Evolutionary conservation across 2,797 vertebrate genomes (phyloP), one percentile per base, ranked within the genome.

Genomic region (Allobates femoralis): DNA sequence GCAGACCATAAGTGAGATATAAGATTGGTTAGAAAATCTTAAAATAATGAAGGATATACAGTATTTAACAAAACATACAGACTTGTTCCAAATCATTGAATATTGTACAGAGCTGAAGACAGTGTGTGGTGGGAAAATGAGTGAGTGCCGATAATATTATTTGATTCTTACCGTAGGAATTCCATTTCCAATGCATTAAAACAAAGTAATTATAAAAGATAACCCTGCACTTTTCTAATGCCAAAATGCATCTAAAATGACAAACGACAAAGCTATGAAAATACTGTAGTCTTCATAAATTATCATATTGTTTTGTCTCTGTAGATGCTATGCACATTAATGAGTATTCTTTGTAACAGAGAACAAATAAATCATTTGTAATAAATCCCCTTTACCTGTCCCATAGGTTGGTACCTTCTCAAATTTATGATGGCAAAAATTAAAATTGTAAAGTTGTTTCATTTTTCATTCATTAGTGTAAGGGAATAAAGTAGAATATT

Each of bases 1-100:
- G 30, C 2, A 71, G n/a, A n/a, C 16, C 21, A 37, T 69, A 10
- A 34, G 37, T 71, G 15, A 41, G 34, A 41, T 41, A 46, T 1
- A n/a, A 11, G 34, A 71, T 71, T 23, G 67, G 34, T 71, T 71
- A 37, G 55, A 58, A 60, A 78, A 78, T 34, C 6, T 60, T 41
- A n/a, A 41, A 71, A 4, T n/a, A 10, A 78, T 58, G 76, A 78
- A 78, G 76, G 76, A 78, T 2, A 60, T 56, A 37, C 8, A 77
- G 32, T 37, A 34, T 76, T 76, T 53, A 53, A 77, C 18, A 23
- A 58, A 58, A 37, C 37, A 78, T 30, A 55, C 53, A 32, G 74
- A 77, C 28, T 37, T 67, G 64, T 67, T 21, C 19, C 32, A 69
- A 21, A 69, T 69, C 7, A 3, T 12, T 46, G 34, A 21, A 46